Conservation (phyloP, 2,797 vertebrate genomes). For the Sebastes vulpes region DNA sequence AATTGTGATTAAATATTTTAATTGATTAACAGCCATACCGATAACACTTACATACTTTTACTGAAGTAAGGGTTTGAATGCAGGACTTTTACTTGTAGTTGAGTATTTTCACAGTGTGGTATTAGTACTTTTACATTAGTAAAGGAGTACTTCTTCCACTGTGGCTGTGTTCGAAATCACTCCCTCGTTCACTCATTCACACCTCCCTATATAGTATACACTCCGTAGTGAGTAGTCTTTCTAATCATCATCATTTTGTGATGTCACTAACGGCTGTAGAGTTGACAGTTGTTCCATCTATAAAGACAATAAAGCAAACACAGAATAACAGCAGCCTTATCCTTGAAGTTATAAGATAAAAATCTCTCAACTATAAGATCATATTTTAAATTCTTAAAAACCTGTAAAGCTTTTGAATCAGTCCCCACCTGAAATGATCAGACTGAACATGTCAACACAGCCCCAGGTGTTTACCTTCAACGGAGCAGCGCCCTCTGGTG, state of each 20-base stretch:
- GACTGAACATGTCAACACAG: background rate
- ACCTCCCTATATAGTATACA: no score
- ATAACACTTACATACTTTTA: background rate
- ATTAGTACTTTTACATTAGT: no score
- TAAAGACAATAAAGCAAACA: background rate
- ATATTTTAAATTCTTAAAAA: background rate
- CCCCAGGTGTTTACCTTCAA: background rate
- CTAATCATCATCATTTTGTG: no score
- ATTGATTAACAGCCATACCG: background rate
- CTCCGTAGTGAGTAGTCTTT: no score
- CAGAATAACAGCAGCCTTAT: background rate
- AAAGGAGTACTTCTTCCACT: no score
- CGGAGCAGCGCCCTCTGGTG: constrained; percentile 2
- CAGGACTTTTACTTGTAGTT: background rate
- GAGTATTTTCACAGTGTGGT: no score
- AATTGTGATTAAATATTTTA: background rate
- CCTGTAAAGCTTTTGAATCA: background rate
- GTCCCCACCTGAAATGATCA: background rate
- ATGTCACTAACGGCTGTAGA: no score
- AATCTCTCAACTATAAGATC: background rate
- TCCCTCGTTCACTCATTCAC: accelerated
- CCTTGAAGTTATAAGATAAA: background rate
- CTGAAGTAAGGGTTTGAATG: background rate
- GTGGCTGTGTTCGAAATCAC: no score
- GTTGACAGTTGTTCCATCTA: background rate